Evolutionary conservation across 2,888 invertebrate species (phyloP), one percentile per base, ranked within the genome.

Genomic region (Eristalis intricaria): DNA sequence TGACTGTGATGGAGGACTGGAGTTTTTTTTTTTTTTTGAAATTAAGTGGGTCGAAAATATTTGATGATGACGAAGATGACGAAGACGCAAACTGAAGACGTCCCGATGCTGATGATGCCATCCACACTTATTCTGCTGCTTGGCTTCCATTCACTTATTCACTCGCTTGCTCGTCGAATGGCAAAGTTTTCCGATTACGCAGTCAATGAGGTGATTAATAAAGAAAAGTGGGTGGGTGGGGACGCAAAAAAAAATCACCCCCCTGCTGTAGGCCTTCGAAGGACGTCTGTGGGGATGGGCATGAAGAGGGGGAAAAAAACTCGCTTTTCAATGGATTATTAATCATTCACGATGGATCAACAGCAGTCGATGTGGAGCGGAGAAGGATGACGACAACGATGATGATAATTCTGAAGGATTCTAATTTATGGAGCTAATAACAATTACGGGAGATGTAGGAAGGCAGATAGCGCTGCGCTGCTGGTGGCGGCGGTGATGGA

Each of bases 181-280:
- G 70, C 75, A 87, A 87, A 87, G 84, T 87, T 87, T 87, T 76
- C 80, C 87, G 87, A 87, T 87, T 87, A 87, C 84, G 87, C 79
- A 87, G 87, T 87, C 87, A 87, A 87, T 87, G 83, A 87, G 86
- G 87, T 87, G 87, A 87, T 87, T 87, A 87, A 87, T 87, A 87
- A 87, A 79, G 71, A 43, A 84, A 68, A 75, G 22, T 29, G 35
- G 71, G 40, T 26, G 26, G 50, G 29, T 7, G 73, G 43, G 43
- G n/a, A 11, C 50, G 71, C 26, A 19, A 64, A 40, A 64, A 35
- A 65, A 63, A 29, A 3, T 26, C 63, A 29, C 10, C 35, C 64
- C 19, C 19, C 64, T 61, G 29, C 29, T 32, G 64, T 32, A 64
- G 29, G 35, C 19, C 19, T 64, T 10, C 1, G 5, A 26, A 1